phyloP scores from a whole-genome alignment of 1,140 invertebrate genomes.

The Macrobrachium rosenbergii region DNA sequence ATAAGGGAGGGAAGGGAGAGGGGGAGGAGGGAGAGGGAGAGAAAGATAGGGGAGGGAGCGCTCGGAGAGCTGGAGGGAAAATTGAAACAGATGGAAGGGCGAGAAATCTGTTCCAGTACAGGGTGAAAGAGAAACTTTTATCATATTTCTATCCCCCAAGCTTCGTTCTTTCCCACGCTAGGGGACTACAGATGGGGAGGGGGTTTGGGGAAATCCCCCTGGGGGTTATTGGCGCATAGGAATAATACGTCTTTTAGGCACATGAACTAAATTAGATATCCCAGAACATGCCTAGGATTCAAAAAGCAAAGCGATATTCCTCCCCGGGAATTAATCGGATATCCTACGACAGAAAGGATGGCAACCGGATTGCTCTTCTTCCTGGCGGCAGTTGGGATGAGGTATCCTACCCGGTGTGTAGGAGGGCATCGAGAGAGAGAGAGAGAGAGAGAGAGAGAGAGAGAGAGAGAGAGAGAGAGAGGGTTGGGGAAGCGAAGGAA shows the following conservation, averaged over 20 bases:
- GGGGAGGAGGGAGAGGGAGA: background rate
- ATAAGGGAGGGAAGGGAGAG: background rate
- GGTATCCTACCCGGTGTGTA: too few species aligned
- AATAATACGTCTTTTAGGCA: too few species aligned
- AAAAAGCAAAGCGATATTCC: background rate
- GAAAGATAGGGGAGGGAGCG: background rate
- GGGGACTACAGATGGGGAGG: too few species aligned
- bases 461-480: conserved; percentile 2
- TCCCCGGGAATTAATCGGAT: background rate
- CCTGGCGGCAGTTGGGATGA: too few species aligned
- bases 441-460: conserved; percentile 21
- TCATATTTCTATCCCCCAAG: background rate
- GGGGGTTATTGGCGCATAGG: too few species aligned
- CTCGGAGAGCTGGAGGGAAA: background rate
- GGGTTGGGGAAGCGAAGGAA: background rate
- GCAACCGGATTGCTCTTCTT: too few species aligned
- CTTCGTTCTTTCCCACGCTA: background rate
- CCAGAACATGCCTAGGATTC: too few species aligned
- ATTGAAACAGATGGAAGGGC: conserved; percentile 14
- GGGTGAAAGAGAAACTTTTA: too few species aligned
- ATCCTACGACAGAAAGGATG: background rate
- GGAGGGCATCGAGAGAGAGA: background rate
- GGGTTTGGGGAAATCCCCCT: too few species aligned
- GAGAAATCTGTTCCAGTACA: background rate
- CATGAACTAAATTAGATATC: too few species aligned